Conservation (phyloP, 2,888 invertebrate genomes). For the Neoscelio sp. region DNA sequence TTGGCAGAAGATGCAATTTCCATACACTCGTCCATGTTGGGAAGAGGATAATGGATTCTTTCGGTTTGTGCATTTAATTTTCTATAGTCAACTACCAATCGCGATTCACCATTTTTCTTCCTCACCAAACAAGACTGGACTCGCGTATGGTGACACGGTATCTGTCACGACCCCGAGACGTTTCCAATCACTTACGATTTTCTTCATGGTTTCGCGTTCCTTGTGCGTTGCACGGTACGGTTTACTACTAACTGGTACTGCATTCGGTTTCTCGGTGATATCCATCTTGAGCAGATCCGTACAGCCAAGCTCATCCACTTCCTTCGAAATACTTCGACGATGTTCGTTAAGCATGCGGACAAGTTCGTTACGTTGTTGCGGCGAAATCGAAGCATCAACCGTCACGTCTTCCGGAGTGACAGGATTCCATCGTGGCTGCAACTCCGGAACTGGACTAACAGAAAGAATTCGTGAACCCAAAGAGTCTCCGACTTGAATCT, state of each 20-base stretch:
- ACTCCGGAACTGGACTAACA: too few species aligned
- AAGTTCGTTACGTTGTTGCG: not conserved
- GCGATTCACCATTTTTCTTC: constrained; percentile 19
- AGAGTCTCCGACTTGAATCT: too few species aligned
- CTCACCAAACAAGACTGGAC: constrained; percentile 16
- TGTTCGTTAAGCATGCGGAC: not conserved
- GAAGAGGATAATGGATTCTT: not conserved
- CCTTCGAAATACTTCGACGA: not conserved
- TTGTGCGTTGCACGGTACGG: not conserved
- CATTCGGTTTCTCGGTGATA: not conserved
- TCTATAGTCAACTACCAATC: constrained; percentile 26
- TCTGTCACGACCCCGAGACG: constrained; percentile 16
- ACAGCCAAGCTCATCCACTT: constrained; percentile 2
- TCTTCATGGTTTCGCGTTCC: constrained; percentile 3
- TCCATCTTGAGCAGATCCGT: not conserved
- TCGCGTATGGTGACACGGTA: constrained; percentile 12
- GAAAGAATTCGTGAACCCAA: too few species aligned
- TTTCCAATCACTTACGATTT: constrained; percentile 27
- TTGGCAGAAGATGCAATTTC: not conserved
- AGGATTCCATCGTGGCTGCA: too few species aligned
- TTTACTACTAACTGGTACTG: constrained; percentile 9
- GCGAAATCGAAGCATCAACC: too few species aligned
- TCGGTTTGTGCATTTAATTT: constrained; percentile 23
- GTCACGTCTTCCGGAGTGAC: too few species aligned
- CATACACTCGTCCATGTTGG: constrained; percentile 9